Evolutionary conservation across 2,797 vertebrate genomes (phyloP), one percentile per base, ranked within the genome.

Genomic region (Pyrocephalus nanus): DNA sequence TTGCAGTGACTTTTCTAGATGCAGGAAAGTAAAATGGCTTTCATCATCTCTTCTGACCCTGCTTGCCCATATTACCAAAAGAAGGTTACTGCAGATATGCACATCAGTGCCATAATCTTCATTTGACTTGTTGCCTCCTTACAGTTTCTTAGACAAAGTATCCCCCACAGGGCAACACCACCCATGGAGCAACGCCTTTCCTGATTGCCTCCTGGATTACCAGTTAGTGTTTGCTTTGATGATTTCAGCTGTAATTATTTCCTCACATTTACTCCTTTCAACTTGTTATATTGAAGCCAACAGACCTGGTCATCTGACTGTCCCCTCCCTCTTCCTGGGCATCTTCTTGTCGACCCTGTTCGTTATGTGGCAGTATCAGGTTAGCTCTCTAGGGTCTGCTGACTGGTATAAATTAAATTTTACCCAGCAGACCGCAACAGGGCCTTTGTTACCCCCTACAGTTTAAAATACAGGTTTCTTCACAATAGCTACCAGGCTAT

Each of bases 291-390:
- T 22, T 36, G 50, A 90, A 92, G 38, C 11, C 45, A 70, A 55
- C 11, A 55, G 23, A 22, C 23, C 48, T 45, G 34, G 60, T 54
- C 78, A 77, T 57, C 43, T 78, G 58, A 21, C 50, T 23, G 26
- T 74, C 23, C 36, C 21, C n/a, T 60, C 22, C 0, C 0, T 36
- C 85, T 66, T 96, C 21, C 53, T 62, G 23, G 6, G 32, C n/a
- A 48, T 67, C 36, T 89, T 61, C 50, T 89, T 0, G 0, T 38
- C 0, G 0, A 20, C 12, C 17, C 50, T 0, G 0, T 82, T 87
- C 0, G 0, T 7, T 69, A 36, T 72, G 70, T 79, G 83, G 42
- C 69, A 58, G 53, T 65, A 66, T 74, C 58, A 69, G 3, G 11
- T 77, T 60, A 70, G 40, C 15, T 90, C 75, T 83, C 75, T 6